phyloP scores from a whole-genome alignment of 2,113 vertebrate genomes.

The Phrynosoma blainvillii region DNA sequence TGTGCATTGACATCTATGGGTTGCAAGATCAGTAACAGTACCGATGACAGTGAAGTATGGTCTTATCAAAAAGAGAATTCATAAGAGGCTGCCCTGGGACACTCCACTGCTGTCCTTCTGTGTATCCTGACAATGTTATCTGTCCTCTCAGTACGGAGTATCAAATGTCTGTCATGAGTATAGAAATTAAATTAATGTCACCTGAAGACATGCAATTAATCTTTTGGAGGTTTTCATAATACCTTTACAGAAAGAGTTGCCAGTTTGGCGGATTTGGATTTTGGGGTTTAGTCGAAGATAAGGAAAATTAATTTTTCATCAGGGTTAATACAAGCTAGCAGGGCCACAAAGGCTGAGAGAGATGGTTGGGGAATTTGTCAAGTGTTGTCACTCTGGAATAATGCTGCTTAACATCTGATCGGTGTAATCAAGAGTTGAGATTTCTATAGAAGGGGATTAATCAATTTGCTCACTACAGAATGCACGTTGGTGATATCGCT shows the following conservation, averaged over 20 bases:
- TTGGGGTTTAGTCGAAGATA: conserved; percentile 96
- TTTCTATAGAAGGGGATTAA: conserved; percentile 96
- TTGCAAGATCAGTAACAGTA: conserved; percentile 74
- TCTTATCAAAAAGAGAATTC: conserved; percentile 83
- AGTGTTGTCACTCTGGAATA: conserved; percentile 92
- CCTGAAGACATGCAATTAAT: conserved; percentile 97
- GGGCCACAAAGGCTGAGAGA: conserved; percentile 88
- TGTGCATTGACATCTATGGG: conserved; percentile 77
- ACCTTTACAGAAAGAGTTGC: conserved; percentile 95
- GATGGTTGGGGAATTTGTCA: conserved; percentile 90
- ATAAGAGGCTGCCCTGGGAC: conserved; percentile 82
- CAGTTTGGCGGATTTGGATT: conserved; percentile 98
- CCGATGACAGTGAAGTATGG: conserved; percentile 78
- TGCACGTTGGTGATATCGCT: conserved; percentile 82
- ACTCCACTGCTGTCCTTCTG: conserved; percentile 88
- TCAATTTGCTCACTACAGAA: conserved; percentile 91
- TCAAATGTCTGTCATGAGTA: conserved; percentile 88
- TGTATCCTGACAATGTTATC: conserved; percentile 95
- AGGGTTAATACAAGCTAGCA: conserved; percentile 91
- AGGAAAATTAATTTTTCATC: conserved; percentile 99
- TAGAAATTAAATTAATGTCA: conserved; percentile 95
- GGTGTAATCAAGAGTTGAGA: conserved; percentile 93
- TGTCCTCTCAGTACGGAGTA: conserved; percentile 84
- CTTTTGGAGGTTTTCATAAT: conserved; percentile 92
- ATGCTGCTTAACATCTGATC: conserved; percentile 94